Conservation (phyloP, 1,140 invertebrate species). For the Drosophila dunni region DNA sequence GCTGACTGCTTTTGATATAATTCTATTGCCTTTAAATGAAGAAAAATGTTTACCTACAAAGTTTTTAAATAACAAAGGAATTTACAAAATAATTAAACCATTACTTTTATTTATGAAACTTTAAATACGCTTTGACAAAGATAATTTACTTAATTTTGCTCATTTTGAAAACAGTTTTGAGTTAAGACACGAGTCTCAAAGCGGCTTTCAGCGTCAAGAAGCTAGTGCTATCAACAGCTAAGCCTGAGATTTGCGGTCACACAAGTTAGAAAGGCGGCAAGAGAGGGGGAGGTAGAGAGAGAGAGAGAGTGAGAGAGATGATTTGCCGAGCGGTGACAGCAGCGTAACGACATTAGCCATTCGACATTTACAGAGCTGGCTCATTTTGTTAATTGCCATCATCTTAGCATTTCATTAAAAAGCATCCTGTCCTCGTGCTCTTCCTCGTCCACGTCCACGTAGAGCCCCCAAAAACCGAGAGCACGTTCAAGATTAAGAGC, state of each 20-base stretch:
- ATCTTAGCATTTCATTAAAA: slow-evolving; percentile 54
- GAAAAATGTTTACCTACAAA: too few relatives aligned
- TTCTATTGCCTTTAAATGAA: too few relatives aligned
- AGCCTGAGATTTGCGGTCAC: slow-evolving; percentile 39
- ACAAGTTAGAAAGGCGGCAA: background rate
- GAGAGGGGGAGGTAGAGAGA: background rate
- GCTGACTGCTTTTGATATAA: too few relatives aligned
- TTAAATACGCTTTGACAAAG: background rate
- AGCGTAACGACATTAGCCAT: slow-evolving; percentile 44
- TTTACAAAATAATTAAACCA: too few relatives aligned
- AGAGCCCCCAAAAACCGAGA: background rate
- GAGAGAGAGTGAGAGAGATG: background rate
- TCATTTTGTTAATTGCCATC: slow-evolving; percentile 72
- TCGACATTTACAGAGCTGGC: slow-evolving; percentile 35
- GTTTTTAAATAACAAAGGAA: too few relatives aligned
- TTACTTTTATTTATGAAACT: too few relatives aligned
- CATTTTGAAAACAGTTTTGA: background rate
- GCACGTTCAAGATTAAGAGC: slow-evolving; percentile 8
- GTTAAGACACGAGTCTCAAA: background rate
- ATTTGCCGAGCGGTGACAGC: slow-evolving; percentile 5
- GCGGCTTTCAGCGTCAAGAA: slow-evolving; percentile 8
- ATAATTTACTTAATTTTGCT: background rate
- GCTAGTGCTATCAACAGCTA: slow-evolving; percentile 39
- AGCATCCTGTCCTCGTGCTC: background rate
- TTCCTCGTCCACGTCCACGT: background rate